Base-by-base conservation (phyloP, 2,113 vertebrate genomes). In the Glareola pratincola region DNA sequence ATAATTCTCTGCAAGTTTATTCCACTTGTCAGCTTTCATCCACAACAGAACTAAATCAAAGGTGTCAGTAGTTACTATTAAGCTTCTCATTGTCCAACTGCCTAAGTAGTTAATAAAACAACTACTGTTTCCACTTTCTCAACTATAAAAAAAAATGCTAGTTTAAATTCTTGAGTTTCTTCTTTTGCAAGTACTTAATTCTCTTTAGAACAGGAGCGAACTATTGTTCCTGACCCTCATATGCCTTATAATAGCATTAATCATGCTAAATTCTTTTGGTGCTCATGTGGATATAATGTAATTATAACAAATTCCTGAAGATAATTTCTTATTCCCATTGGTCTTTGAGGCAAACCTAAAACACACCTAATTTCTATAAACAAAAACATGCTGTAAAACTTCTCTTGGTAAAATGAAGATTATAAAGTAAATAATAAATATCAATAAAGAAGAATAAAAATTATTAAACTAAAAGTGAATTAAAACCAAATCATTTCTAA, bases 191-290 rank as follows among this genome's bases (percentile, higher is more conserved):
- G 15, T 39, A 50, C 22, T 84, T 86, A 53, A 50, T 63, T 92
- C 36, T 93, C 85, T 77, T 88, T 82, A 60, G 20, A 93, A 84
- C 51, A 86, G 50, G 36, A 81, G 66, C 64, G 94, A 93, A 91
- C 85, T 90, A 51, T 90, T 94, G 88, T 62, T 91, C 71, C 56
- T 94, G 74, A 96, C 87, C 69, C 89, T 95, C 60, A 60, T 76
- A 94, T 90, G 72, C 57, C 50, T 96, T 94, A 85, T 95, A 96
- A 96, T 94, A 92, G 85, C 75, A 87, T 97, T 96, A 97, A 97
- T 92, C 95, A 97, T 97, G 95, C 91, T 97, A 94, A 97, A 97
- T 97, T 95, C 94, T 94, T 97, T 76, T 92, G 81, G 87, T 95
- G 93, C 93, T 95, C 95, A 95, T 90, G 93, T 95, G 92, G 95